Percentiles rank a stretch among this genome's conserved stretches.
These are phyloP conservation scores for Bothrops jararaca DNA, from an alignment of 2,113 vertebrate genomes.

Conservation along the genomic window DNA sequence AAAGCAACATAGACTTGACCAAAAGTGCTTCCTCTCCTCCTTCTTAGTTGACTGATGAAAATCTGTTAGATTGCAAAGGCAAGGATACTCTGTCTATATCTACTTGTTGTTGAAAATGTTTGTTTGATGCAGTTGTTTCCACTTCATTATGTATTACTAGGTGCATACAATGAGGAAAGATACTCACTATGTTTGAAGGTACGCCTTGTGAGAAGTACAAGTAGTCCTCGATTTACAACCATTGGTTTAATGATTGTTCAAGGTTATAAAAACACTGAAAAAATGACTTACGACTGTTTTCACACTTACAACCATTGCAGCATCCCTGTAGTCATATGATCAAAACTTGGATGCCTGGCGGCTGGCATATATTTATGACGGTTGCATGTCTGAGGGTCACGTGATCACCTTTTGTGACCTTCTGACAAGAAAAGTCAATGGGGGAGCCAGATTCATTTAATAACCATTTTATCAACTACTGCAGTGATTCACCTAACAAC, in stretches of 20 bases:
- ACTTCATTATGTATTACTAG: neutral
- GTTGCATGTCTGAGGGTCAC: too few species aligned
- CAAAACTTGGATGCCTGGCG: neutral
- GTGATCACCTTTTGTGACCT: too few species aligned
- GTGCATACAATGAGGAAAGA: neutral
- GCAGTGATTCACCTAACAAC: neutral
- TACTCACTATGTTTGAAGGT: neutral
- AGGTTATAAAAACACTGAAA: neutral
- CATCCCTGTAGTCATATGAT: neutral
- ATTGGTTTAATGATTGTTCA: neutral
- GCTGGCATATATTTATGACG: too few species aligned
- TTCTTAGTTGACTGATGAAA: neutral
- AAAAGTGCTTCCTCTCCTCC: neutral
- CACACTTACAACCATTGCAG: neutral
- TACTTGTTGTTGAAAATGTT: neutral
- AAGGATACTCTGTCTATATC: neutral
- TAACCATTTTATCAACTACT: neutral
- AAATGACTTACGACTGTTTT: neutral
- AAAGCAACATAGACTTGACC: neutral
- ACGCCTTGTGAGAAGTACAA: neutral
- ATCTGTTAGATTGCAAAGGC: neutral
- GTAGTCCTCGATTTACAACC: neutral
- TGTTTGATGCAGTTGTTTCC: neutral
- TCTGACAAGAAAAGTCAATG: too few species aligned
- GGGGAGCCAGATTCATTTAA: neutral